Base-by-base conservation (phyloP, 35 echinoderm and acorn worm genomes). In the Apostichopus californicus region DNA sequence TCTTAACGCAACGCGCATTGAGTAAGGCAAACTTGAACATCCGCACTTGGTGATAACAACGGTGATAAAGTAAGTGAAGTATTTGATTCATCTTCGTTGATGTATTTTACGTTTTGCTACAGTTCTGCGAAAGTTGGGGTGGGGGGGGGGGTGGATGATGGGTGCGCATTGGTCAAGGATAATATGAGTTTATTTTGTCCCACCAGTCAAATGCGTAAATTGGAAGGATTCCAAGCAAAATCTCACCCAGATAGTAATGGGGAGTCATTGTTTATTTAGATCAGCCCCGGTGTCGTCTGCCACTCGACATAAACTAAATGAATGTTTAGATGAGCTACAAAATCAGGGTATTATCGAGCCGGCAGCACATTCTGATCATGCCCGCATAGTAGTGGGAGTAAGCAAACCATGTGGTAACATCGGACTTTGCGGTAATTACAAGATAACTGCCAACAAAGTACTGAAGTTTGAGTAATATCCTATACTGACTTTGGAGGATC, bases 391-490 rank as follows among this genome's bases (percentile, higher is more conserved):
- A 17, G 92, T 95, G 20, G 78, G 90, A 20, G 94, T 90, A 12
- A 24, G 18, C 10, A 95, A 93, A 57, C 86, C 94, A 46, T 53
- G 85, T 65, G 86, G 94, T 56, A 22, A 85, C 21, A 54, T 93
- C 65, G 15, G 87, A 17, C 56, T 91, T 20, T 93, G 91, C 56
- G 78, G 91, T 12, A 93, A 96, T 73, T 96, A 94, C 78, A 94
- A 94, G 55, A 9, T 95, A 11, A 95, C 95, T 23, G 89, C 92
- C 78, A 96, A 96, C 56, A 92, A 89, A 34, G 90, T 90, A 13
- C 65, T 92, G 5, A 80, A 94, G 17, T 71, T 57, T 55, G 78
- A 96, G 81, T 80, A 94, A 57, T 92, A 96, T 77, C 92, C 90
- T 10, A 60, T 96, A 46, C 93, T 85, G 18, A 89, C 57, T 1